Conservation (phyloP, 2,113 vertebrate genomes). For the Leptocoma aspasia region DNA sequence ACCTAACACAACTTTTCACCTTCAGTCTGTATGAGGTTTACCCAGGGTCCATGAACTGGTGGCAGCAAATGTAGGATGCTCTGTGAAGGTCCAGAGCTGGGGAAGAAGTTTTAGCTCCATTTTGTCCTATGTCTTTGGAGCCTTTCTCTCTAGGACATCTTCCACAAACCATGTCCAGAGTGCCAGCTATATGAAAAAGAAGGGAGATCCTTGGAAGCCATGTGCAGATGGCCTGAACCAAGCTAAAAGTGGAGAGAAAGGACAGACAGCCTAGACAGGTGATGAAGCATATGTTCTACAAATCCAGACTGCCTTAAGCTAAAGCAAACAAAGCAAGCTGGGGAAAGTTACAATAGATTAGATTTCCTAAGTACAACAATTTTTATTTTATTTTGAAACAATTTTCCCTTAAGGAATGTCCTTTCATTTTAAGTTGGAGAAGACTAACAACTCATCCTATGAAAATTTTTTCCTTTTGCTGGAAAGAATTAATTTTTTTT, state of each 20-base stretch:
- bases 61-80: neutral
- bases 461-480: neutral
- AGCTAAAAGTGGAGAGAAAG: neutral
- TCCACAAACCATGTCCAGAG: neutral
- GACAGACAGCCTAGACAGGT: neutral
- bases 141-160: neutral
- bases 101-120: neutral
- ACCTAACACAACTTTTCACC: neutral
- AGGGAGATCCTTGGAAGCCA: neutral
- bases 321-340: neutral
- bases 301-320: neutral
- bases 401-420: neutral
- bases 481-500: neutral
- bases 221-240: neutral
- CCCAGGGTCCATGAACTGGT: neutral
- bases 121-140: neutral
- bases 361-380: neutral
- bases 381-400: conserved; percentile 9
- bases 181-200: neutral
- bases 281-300: neutral
- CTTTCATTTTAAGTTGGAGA: conserved; percentile 1
- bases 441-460: neutral
- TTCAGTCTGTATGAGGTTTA: neutral
- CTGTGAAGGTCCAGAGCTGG: neutral
- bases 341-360: neutral